Evolutionary conservation across 2,797 vertebrate species (phyloP).

Genomic region (Pangasius mekongensis): DNA sequence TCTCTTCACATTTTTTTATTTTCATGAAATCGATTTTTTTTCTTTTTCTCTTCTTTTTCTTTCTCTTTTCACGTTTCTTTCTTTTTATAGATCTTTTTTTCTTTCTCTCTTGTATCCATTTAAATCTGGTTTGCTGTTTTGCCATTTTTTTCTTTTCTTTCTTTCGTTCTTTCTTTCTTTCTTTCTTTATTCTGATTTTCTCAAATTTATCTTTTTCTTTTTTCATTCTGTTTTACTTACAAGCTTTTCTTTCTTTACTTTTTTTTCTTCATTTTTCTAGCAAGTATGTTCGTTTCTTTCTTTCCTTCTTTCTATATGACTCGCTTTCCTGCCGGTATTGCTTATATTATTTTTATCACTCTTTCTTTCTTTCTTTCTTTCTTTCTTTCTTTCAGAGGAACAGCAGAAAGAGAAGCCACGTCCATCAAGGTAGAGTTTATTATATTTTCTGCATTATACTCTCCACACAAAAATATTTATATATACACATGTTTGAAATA

Average conservation of each 20-base stretch:
- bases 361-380: neutral
- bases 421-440: neutral
- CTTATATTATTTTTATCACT: neutral
- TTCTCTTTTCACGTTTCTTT: neutral
- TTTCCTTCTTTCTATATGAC: neutral
- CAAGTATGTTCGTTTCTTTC: too few relatives aligned
- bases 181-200: neutral
- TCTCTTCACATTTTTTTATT: neutral
- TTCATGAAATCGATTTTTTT: too few relatives aligned
- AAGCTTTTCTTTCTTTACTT: neutral
- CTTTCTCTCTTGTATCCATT: too few relatives aligned
- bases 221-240: neutral
- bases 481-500: neutral
- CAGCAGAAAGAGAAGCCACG: neutral
- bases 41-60: too few relatives aligned
- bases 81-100: neutral
- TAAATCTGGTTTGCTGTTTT: too few relatives aligned
- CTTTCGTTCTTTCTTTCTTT: neutral
- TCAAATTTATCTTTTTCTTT: neutral
- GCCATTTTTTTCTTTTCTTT: neutral
- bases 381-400: neutral
- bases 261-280: neutral
- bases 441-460: neutral
- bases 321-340: neutral
- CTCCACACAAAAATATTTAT: slow-evolving; percentile 1